Evolutionary conservation across 2,888 invertebrate genomes (phyloP).

Genomic region (Craniophora ligustri): DNA sequence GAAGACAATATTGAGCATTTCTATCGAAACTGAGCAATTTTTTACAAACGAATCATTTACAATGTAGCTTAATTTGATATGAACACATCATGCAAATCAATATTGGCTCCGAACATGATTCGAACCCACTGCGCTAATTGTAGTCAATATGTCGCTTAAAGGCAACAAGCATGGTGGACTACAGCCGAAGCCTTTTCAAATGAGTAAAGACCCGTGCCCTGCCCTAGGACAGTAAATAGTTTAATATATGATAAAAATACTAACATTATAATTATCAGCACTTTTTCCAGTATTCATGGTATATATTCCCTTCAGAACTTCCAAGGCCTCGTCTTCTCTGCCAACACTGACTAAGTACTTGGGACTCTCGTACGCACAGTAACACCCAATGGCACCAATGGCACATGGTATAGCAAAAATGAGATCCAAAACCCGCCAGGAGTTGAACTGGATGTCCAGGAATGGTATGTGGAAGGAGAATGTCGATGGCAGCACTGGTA

Average conservation of each 20-base stretch:
- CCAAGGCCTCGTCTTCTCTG: conserved; percentile 87
- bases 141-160: no score
- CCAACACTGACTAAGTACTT: conserved; percentile 91
- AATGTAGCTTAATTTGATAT: no score
- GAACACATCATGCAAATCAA: no score
- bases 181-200: no score
- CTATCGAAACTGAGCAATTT: no score
- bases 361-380: conserved; percentile 92
- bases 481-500: conserved; percentile 89
- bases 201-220: no score
- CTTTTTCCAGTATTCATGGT: conserved; percentile 70
- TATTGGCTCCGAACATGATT: no score
- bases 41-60: no score
- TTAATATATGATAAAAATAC: conserved; percentile 15
- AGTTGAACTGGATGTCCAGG: conserved; percentile 88
- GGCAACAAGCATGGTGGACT: no score
- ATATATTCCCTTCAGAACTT: conserved; percentile 70
- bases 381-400: conserved; percentile 87
- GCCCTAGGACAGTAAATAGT: no score
- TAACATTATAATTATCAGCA: conserved; percentile 68
- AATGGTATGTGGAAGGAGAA: conserved; percentile 79
- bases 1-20: no score
- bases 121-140: no score
- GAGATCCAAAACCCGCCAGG: conserved; percentile 92
- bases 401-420: conserved; percentile 90